Evolutionary conservation across 2,113 vertebrate genomes (phyloP), one percentile per base, ranked within the genome.

Genomic region (Platysternon megacephalum): DNA sequence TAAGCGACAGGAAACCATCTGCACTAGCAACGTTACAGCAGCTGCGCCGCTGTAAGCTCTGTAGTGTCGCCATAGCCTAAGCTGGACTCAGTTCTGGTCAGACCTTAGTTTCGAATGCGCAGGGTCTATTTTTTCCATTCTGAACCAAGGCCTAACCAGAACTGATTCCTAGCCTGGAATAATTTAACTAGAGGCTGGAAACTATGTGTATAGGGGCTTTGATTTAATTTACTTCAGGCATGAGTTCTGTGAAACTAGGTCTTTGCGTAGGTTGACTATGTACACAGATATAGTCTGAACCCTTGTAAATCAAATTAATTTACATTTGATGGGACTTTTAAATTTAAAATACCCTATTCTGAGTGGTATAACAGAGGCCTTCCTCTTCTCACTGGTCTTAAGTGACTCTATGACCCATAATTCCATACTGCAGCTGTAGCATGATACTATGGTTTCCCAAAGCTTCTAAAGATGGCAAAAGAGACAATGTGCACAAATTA

Each of bases 151-250:
- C 61, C 72, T 76, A 44, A 51, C 65, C 16, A 5, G 82, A 24
- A 78, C 52, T 83, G 5, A 0, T 86, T 87, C 89, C 81, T 68
- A 89, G 53, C 11, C 58, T 24, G 42, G 46, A 82, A 90, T 85
- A 76, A 89, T 85, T 89, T 76, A 17, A 53, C 55, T 52, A 49
- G 48, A 68, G 39, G 22, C 87, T 48, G 39, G 21, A 76, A 44
- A 76, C 39, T 76, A 68, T 21, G 39, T 84, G 79, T 93, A 55
- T 84, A 84, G 44, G 46, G 79, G 84, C n/a, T 85, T 55, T 85
- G 89, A 52, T 91, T 93, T 90, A 74, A 91, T 87, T 87, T 94
- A 82, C 89, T 87, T 80, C 87, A 32, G 72, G 52, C 48, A 89
- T 72, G 65, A 39, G 72, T 94, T 91, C 48, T 0, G 1, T 68